Conservation (phyloP, 2,113 vertebrate species). For the Ailuropoda melanoleuca region DNA sequence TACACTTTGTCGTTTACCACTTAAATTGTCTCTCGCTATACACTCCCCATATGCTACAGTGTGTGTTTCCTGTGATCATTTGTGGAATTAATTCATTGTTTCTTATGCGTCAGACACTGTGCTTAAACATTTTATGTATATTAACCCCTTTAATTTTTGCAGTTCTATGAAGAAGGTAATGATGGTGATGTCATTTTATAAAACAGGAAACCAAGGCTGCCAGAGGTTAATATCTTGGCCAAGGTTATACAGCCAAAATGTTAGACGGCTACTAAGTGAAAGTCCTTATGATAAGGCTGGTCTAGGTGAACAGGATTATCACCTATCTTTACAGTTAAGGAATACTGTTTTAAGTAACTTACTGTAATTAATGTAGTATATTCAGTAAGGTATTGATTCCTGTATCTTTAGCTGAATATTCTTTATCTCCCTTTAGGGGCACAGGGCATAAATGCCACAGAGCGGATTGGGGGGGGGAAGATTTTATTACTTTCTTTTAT, state of each 20-base stretch:
- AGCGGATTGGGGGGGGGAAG: not conserved
- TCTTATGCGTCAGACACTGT: not conserved
- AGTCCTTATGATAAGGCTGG: not conserved
- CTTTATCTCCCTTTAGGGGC: not conserved
- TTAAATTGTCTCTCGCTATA: not conserved
- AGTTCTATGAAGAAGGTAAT: not conserved
- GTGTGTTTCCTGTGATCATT: conserved; percentile 31
- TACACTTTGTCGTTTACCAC: not conserved
- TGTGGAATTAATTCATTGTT: conserved; percentile 9
- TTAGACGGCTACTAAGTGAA: conserved; percentile 4
- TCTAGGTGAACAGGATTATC: not conserved
- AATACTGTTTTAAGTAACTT: not conserved
- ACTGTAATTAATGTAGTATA: not conserved
- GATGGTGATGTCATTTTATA: not conserved
- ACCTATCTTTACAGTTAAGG: not conserved
- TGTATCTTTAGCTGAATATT: not conserved
- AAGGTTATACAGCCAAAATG: not conserved
- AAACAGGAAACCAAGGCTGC: not conserved
- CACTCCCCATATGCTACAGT: not conserved
- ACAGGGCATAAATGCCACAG: not conserved
- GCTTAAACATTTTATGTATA: not conserved
- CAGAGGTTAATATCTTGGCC: not conserved
- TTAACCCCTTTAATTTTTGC: conserved; percentile 22
- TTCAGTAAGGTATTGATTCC: not conserved
- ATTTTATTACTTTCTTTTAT: conserved; percentile 23